These are phyloP conservation scores for Anhinga anhinga DNA, from an alignment of 2,113 vertebrate genomes.

Conservation along the genomic window DNA sequence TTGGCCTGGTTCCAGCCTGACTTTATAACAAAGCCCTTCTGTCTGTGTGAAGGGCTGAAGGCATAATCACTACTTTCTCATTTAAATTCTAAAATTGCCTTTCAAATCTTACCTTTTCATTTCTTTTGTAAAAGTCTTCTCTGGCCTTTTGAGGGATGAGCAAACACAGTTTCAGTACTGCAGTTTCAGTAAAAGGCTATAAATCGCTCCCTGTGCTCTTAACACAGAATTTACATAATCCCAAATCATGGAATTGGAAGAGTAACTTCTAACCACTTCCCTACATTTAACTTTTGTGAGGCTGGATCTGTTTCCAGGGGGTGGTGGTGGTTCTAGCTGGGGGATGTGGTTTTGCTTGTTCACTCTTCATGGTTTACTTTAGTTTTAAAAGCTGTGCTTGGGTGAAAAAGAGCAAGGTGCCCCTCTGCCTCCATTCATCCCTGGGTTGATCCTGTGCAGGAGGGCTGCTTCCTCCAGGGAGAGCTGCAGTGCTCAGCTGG, in stretches of 20 bases:
- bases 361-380: neutral
- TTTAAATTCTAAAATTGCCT: slow-evolving; percentile 44
- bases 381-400: neutral
- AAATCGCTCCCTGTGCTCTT: neutral
- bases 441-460: neutral
- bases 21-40: neutral
- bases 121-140: slow-evolving; percentile 6
- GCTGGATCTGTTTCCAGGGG: neutral
- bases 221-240: neutral
- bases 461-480: neutral
- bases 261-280: neutral
- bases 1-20: neutral
- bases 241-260: neutral
- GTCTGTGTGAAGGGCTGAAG: neutral
- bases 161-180: neutral
- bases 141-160: slow-evolving; percentile 40
- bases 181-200: neutral
- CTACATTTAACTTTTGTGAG: neutral
- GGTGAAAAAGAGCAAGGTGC: neutral
- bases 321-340: neutral
- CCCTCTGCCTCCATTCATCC: neutral
- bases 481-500: neutral
- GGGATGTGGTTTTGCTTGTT: neutral
- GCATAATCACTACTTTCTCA: neutral
- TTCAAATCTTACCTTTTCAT: slow-evolving; percentile 25